Percentiles rank a stretch among this genome's conserved stretches.
These are phyloP conservation scores for Fulica atra DNA, from an alignment of 2,113 vertebrate genomes.

Conservation along the genomic window DNA sequence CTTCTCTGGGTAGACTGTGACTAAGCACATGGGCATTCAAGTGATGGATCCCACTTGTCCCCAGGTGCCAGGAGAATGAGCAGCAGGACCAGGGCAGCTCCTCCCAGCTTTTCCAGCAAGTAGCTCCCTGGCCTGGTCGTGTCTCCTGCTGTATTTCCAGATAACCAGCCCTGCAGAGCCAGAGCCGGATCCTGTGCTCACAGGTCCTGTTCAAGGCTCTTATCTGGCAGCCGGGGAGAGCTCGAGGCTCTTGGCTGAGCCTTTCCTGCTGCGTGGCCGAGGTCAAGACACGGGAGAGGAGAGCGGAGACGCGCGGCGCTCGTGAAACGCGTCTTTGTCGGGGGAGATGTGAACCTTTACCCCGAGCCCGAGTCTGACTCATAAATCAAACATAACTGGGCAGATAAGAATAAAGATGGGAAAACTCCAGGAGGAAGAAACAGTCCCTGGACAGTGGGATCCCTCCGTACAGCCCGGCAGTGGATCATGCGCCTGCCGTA, in stretches of 20 bases:
- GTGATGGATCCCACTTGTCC: not conserved
- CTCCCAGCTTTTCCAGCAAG: not conserved
- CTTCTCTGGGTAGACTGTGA: rapidly evolving
- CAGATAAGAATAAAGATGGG: not conserved
- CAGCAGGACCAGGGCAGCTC: rapidly evolving
- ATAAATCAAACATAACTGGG: constrained; percentile 47
- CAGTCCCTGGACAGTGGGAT: not conserved
- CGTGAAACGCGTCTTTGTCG: constrained; percentile 5
- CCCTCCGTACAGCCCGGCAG: not conserved
- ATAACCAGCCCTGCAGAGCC: not conserved
- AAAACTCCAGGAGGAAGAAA: not conserved
- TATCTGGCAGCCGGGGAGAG: not conserved
- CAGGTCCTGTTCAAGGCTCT: rapidly evolving
- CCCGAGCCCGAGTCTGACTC: constrained; percentile 45
- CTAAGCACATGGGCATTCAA: not conserved
- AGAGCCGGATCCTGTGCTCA: not conserved
- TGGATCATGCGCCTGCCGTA: not conserved
- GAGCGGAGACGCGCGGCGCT: not conserved
- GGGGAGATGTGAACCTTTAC: constrained; percentile 56
- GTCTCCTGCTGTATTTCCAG: not conserved
- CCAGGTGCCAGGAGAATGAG: rapidly evolving
- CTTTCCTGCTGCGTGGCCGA: not conserved
- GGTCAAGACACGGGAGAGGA: not conserved
- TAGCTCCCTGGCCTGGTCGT: not conserved
- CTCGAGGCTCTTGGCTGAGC: not conserved